Evolutionary conservation across 2,113 vertebrate species (phyloP).

Genomic region (Pantherophis guttatus): DNA sequence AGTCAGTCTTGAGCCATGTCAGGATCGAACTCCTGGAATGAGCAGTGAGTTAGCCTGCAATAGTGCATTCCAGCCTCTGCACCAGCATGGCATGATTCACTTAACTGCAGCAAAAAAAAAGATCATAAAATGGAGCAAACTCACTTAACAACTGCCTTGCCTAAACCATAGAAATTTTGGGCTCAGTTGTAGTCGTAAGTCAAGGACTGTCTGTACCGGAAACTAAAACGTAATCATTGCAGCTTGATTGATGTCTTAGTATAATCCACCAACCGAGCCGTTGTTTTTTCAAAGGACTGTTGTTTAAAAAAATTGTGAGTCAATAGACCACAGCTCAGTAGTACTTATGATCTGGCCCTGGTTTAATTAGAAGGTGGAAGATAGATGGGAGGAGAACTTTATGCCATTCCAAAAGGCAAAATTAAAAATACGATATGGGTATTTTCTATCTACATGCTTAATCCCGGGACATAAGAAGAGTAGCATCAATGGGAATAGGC

Average conservation of each 20-base stretch:
- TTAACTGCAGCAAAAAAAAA: too few species aligned
- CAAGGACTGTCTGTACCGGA: too few species aligned
- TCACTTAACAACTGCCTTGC: too few species aligned
- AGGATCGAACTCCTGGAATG: too few species aligned
- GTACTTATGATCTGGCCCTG: neutral
- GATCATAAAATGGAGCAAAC: too few species aligned
- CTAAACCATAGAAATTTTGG: too few species aligned
- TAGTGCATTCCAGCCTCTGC: too few species aligned
- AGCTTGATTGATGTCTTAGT: neutral
- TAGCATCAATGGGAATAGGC: too few species aligned
- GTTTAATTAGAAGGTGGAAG: neutral
- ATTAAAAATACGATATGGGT: neutral
- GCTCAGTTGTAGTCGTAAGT: too few species aligned
- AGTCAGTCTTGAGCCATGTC: too few species aligned
- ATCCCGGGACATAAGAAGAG: neutral
- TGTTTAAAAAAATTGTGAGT: neutral
- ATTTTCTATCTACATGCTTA: neutral
- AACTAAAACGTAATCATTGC: neutral
- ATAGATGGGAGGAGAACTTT: neutral
- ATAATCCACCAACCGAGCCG: neutral
- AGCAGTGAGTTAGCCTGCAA: too few species aligned
- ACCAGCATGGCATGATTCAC: too few species aligned
- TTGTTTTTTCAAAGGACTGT: neutral
- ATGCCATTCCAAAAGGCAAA: neutral
- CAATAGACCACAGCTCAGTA: neutral